phyloP scores from a whole-genome alignment of 2,888 invertebrate species.

The Noctua janthina region DNA sequence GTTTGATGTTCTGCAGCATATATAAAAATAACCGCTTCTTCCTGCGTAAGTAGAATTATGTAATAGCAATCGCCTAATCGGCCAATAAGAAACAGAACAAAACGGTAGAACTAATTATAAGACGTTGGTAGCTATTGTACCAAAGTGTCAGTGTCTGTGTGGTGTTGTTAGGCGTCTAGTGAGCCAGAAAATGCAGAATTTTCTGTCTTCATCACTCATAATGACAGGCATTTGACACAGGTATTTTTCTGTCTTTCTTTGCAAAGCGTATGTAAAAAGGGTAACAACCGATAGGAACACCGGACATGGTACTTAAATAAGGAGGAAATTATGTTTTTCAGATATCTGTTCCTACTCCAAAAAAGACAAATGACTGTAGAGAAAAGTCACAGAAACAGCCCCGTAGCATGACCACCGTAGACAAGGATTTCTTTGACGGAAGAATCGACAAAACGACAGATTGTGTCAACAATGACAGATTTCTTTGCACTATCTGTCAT shows the following conservation, averaged over 20 bases:
- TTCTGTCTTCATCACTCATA: slow-evolving; percentile 18
- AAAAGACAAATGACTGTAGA: not conserved
- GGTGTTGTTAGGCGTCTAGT: slow-evolving; percentile 38
- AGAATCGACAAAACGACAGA: too few relatives aligned
- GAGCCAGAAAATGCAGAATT: slow-evolving; percentile 47
- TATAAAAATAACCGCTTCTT: not conserved
- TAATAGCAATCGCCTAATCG: not conserved
- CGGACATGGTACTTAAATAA: not conserved
- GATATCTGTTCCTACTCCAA: not conserved
- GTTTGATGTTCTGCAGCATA: too few relatives aligned
- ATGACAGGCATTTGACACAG: slow-evolving; percentile 22
- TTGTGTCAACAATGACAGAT: too few relatives aligned
- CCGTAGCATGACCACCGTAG: too few relatives aligned
- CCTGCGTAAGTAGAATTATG: not conserved
- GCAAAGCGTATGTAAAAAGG: not conserved
- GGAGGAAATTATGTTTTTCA: not conserved
- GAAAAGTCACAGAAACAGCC: not conserved
- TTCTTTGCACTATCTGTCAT: too few relatives aligned
- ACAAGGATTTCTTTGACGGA: too few relatives aligned
- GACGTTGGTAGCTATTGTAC: not conserved
- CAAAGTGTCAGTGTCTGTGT: not conserved
- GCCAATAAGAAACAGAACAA: not conserved
- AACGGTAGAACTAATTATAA: not conserved
- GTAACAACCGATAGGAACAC: not conserved
- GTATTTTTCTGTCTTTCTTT: slow-evolving; percentile 19